Base-by-base conservation (phyloP, 2,113 vertebrate species). In the Brachyhypopomus gauderio region DNA sequence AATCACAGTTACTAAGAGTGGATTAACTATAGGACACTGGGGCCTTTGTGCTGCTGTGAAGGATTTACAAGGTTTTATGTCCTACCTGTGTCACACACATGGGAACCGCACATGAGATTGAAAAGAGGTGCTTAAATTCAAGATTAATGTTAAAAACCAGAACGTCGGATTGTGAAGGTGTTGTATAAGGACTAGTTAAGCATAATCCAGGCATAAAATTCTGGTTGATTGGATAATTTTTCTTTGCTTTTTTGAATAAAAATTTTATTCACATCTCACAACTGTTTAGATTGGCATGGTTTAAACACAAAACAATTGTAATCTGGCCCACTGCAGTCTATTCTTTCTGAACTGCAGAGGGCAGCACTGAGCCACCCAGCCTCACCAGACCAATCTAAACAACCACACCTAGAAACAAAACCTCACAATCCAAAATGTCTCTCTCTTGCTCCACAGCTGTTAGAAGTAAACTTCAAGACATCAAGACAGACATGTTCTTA, bases 341-440 rank as follows among this genome's bases (percentile, higher is more conserved):
- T 38, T 4, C 6, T 69, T 60, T 79, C 11, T 58, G 27, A 36
- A 71, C 74, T 41, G 60, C 79, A 84, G 83, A 41, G 74, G 70
- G 83, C 74, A 78, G 75, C 79, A 78, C 20, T 16, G 69, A 73
- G 4, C 5, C 41, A 30, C 12, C 23, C 17, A 27, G 25, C 52
- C 23, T 30, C 19, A 6, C 66, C 52, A 25, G 70, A 23, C 17
- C 38, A 19, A 52, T 38, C n/a, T 63, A 56, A 55, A 55, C 48
- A 52, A n/a, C 59, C 77, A 72, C 83, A 80, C 78, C 79, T 72
- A n/a, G 62, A 62, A 67, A 30, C 55, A 83, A 78, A 52, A 58
- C 27, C 59, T 76, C 64, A 72, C 67, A 60, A 77, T 60, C 25
- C 22, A 69, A 72, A 77, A 81, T 58, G 60, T 48, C 78, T 79